phyloP scores from a whole-genome alignment of 2,113 vertebrate genomes.

The Lophochroa leadbeateri region DNA sequence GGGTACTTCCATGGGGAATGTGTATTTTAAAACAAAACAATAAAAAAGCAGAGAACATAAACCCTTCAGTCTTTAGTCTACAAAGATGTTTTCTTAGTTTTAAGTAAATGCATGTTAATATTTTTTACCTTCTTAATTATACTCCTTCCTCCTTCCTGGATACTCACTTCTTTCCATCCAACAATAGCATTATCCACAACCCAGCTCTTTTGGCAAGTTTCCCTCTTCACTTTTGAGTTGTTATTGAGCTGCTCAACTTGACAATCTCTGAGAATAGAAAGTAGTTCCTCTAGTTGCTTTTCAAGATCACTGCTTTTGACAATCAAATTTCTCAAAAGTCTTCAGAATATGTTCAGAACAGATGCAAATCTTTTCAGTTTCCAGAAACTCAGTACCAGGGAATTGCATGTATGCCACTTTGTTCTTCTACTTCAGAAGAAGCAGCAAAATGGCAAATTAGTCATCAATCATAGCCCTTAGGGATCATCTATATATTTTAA shows the following conservation, averaged over 20 bases:
- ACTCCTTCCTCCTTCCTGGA: not conserved
- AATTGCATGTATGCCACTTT: not conserved
- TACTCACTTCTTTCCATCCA: not conserved
- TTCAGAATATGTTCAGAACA: not conserved
- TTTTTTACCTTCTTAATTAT: not conserved
- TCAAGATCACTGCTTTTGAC: not conserved
- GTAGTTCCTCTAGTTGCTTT: not conserved
- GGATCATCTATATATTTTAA: not conserved
- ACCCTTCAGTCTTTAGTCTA: not conserved
- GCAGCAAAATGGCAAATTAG: not conserved
- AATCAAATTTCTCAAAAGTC: not conserved
- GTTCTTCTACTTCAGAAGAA: not conserved
- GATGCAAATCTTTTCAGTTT: not conserved
- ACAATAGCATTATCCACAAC: not conserved
- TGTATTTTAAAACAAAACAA: not conserved
- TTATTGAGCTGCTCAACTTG: not conserved
- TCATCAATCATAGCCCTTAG: not conserved
- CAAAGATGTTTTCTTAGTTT: not conserved
- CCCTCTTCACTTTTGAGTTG: not conserved
- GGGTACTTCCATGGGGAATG: not conserved
- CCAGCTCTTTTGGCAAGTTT: not conserved
- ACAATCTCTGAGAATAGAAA: not conserved
- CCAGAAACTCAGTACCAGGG: not conserved
- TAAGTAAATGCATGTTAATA: not conserved
- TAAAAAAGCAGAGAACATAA: not conserved